phyloP scores from a whole-genome alignment of 2,113 vertebrate genomes.

The Thalassoma bifasciatum region DNA sequence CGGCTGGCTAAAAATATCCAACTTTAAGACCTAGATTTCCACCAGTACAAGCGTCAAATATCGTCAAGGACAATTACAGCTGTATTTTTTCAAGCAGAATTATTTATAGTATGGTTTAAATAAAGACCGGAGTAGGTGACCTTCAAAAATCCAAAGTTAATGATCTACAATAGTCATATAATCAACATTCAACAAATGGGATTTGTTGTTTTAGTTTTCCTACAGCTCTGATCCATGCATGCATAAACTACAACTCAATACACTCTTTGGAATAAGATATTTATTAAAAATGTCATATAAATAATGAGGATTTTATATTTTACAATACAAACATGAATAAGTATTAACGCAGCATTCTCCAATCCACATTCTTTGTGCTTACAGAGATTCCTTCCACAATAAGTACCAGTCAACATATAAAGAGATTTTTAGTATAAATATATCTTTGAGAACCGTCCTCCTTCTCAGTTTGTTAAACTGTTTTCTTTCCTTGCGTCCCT shows the following conservation, averaged over 20 bases:
- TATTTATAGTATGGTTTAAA: neutral
- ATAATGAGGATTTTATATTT: constrained; percentile 53
- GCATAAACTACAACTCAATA: neutral
- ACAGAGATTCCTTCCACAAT: constrained; percentile 24
- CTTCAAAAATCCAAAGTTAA: too few species aligned
- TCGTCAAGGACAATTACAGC: neutral
- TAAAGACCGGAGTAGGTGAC: too few species aligned
- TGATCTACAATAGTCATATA: too few species aligned
- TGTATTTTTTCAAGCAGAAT: neutral
- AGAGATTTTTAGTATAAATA: constrained; percentile 45
- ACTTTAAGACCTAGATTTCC: constrained; percentile 17
- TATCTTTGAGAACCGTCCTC: constrained; percentile 1
- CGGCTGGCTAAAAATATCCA: constrained; percentile 41
- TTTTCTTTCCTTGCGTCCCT: constrained; percentile 5
- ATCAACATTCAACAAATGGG: too few species aligned
- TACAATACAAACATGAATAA: constrained; percentile 6
- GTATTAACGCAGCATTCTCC: constrained; percentile 8
- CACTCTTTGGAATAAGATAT: constrained; percentile 52
- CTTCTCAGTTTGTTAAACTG: constrained; percentile 24
- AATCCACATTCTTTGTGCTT: constrained; percentile 25
- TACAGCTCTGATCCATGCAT: neutral
- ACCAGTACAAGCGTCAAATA: neutral
- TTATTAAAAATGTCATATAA: constrained; percentile 68
- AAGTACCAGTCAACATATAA: constrained; percentile 67
- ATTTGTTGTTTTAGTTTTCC: too few species aligned